Evolutionary conservation across 1,140 invertebrate genomes (phyloP).

Genomic region (Nasonia giraulti): DNA sequence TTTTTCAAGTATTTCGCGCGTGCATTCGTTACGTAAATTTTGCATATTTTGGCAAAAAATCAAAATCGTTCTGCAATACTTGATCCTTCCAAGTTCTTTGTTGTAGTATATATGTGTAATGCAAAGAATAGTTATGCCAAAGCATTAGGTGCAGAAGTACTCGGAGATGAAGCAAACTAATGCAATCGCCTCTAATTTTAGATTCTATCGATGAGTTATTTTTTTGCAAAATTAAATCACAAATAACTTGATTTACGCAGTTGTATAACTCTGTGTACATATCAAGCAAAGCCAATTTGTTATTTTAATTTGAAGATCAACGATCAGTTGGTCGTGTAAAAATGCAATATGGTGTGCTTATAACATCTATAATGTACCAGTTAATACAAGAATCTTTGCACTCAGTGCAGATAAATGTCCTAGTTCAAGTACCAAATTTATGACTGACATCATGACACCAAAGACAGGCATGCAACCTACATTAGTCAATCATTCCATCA

Average conservation of each 20-base stretch:
- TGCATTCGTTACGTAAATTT: neutral
- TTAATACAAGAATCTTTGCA: neutral
- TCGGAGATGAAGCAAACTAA: constrained; percentile 4
- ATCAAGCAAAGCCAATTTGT: neutral
- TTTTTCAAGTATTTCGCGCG: neutral
- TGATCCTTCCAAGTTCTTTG: neutral
- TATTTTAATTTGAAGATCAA: neutral
- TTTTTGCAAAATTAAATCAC: neutral
- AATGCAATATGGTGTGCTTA: neutral
- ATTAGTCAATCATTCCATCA: constrained; percentile 18
- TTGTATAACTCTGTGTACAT: neutral
- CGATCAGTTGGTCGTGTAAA: neutral
- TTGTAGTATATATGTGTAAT: constrained; percentile 4
- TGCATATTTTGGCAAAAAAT: constrained; percentile 24
- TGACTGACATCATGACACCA: constrained; percentile 12
- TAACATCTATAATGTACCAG: neutral
- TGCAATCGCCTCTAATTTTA: constrained; percentile 16
- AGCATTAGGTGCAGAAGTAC: neutral
- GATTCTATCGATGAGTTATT: neutral
- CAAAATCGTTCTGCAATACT: constrained; percentile 21
- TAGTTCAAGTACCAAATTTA: constrained; percentile 16
- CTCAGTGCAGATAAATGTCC: neutral
- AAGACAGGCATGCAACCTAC: constrained; percentile 2
- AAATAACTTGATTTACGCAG: neutral
- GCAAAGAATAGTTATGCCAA: neutral